Percentiles rank a stretch among this genome's conserved stretches.
phyloP scores from a whole-genome alignment of 2,797 vertebrate genomes.

The Peromyscus eremicus region DNA sequence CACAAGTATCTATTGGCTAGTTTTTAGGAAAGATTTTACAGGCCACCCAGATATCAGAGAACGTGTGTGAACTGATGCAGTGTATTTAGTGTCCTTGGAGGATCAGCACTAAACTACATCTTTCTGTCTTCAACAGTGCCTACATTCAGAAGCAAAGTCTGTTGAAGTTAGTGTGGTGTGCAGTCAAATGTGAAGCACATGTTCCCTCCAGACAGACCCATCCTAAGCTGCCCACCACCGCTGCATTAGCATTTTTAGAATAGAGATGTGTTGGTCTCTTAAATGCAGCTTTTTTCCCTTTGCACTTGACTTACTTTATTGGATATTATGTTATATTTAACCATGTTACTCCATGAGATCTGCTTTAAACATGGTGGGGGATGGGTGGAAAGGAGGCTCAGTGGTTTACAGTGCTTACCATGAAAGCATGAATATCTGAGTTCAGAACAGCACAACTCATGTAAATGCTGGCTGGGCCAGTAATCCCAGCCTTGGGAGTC shows the following conservation, averaged over 20 bases:
- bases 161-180: not conserved
- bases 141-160: conserved; percentile 20
- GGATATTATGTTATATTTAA: too few species aligned
- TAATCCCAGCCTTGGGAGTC: not conserved
- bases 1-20: conserved; percentile 15
- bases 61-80: conserved; percentile 16
- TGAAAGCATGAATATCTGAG: not conserved
- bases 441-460: not conserved
- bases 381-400: not conserved
- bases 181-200: not conserved
- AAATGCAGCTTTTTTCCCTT: not conserved
- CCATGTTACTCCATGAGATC: too few species aligned
- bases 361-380: not conserved
- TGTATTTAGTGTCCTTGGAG: conserved; percentile 13
- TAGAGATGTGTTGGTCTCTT: conserved; percentile 1
- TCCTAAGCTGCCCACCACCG: not conserved
- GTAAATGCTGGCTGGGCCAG: not conserved
- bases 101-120: conserved; percentile 43
- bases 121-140: conserved; percentile 11
- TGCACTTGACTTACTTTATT: too few species aligned
- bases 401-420: not conserved
- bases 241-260: not conserved
- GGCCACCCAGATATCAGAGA: conserved; percentile 28
- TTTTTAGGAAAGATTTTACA: conserved; percentile 54
- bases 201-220: not conserved